These are phyloP conservation scores for Rostratula benghalensis DNA, from an alignment of 2,113 vertebrate genomes.

Conservation along the genomic window DNA sequence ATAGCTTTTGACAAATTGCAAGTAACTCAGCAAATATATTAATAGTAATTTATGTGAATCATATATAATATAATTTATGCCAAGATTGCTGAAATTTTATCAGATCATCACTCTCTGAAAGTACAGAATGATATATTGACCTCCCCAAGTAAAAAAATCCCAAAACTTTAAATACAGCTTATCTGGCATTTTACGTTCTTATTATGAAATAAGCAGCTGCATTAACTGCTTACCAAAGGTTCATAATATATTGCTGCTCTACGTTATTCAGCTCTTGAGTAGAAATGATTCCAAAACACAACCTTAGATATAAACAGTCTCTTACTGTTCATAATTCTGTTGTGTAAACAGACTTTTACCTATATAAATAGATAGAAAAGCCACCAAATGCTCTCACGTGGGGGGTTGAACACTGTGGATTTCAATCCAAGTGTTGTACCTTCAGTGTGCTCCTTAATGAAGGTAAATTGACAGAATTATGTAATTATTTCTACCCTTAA, in stretches of 20 bases:
- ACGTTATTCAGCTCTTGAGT: constrained; percentile 15
- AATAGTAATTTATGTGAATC: constrained; percentile 44
- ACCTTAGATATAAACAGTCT: neutral
- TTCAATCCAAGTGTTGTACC: neutral
- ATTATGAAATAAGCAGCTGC: constrained; percentile 28
- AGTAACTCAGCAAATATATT: constrained; percentile 54
- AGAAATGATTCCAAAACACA: neutral
- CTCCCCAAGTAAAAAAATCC: neutral
- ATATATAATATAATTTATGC: constrained; percentile 12
- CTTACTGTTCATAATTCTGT: neutral
- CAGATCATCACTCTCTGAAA: constrained; percentile 48
- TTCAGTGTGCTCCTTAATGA: neutral
- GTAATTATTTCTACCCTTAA: neutral
- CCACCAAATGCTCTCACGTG: neutral
- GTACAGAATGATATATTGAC: constrained; percentile 36
- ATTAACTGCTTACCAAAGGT: neutral
- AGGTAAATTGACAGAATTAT: neutral
- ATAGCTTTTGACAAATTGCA: constrained; percentile 49
- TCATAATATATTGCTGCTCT: neutral
- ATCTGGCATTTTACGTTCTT: constrained; percentile 19
- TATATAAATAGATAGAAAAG: neutral
- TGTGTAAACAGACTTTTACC: constrained; percentile 4
- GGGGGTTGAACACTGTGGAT: neutral
- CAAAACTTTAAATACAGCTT: constrained; percentile 42
- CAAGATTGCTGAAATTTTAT: constrained; percentile 52